phyloP scores from a whole-genome alignment of 2,888 invertebrate genomes.

The Drosophila mimetica region DNA sequence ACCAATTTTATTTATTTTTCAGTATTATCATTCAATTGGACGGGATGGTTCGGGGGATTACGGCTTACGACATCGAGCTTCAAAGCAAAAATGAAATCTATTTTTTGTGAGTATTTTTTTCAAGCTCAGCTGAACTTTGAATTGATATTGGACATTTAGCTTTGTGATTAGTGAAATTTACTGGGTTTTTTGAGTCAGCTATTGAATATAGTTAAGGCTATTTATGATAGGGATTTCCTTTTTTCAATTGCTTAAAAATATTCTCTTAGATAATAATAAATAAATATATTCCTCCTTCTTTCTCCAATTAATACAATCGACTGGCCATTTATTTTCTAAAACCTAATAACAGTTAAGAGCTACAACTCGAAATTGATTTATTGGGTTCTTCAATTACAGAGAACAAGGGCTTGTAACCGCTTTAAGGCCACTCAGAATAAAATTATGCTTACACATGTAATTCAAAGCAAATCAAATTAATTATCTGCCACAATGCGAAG shows the following conservation, averaged over 20 bases:
- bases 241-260: no score
- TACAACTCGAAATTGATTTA: background rate
- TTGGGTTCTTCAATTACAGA: conserved; percentile 5
- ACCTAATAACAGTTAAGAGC: background rate
- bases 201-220: background rate
- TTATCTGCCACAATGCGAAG: conserved; percentile 44
- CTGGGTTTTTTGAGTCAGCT: background rate
- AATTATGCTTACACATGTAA: conserved; percentile 46
- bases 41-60: conserved; percentile 6
- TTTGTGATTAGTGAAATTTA: conserved; percentile 4
- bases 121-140: conserved; percentile 4
- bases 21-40: conserved; percentile 4
- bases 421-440: conserved; percentile 31
- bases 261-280: background rate
- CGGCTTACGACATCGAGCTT: background rate
- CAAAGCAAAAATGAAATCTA: background rate
- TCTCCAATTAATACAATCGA: no score
- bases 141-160: conserved; percentile 8
- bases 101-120: background rate
- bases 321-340: background rate
- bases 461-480: conserved; percentile 57
- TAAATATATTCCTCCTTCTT: no score
- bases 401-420: background rate
- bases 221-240: background rate
- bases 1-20: conserved; percentile 23